Conservation (phyloP, 2,888 invertebrate species). For the Orthonychiurus folsomi region DNA sequence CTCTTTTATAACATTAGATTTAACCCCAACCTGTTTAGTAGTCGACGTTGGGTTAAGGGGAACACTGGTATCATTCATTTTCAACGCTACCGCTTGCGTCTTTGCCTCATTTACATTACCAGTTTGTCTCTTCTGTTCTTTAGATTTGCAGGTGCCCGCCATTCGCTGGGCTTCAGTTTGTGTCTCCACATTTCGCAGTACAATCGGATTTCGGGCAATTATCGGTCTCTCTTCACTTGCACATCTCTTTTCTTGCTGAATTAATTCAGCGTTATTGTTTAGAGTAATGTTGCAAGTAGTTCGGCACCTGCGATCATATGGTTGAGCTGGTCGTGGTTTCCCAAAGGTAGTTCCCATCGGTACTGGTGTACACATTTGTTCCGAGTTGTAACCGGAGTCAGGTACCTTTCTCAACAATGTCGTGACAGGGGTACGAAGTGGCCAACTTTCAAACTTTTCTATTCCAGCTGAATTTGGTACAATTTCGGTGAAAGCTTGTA, state of each 20-base stretch:
- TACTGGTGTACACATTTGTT: neutral
- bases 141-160: too few relatives aligned
- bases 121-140: too few relatives aligned
- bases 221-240: neutral
- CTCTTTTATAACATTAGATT: too few relatives aligned
- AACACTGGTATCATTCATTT: too few relatives aligned
- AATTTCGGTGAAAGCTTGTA: conserved; percentile 24
- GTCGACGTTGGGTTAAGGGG: too few relatives aligned
- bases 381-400: neutral
- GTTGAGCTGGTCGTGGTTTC: conserved; percentile 42
- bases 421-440: neutral
- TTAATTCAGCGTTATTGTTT: conserved; percentile 42
- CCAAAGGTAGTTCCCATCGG: neutral
- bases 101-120: too few relatives aligned
- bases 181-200: neutral
- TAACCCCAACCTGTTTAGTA: neutral
- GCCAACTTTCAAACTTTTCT: conserved; percentile 39
- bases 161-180: neutral
- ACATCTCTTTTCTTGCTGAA: conserved; percentile 7
- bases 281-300: conserved; percentile 62
- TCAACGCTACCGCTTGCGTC: too few relatives aligned
- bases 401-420: neutral
- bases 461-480: conserved; percentile 32
- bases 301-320: conserved; percentile 51
- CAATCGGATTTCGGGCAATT: too few relatives aligned